Base-by-base conservation (phyloP, 1,140 invertebrate genomes). In the Anastrepha obliqua region DNA sequence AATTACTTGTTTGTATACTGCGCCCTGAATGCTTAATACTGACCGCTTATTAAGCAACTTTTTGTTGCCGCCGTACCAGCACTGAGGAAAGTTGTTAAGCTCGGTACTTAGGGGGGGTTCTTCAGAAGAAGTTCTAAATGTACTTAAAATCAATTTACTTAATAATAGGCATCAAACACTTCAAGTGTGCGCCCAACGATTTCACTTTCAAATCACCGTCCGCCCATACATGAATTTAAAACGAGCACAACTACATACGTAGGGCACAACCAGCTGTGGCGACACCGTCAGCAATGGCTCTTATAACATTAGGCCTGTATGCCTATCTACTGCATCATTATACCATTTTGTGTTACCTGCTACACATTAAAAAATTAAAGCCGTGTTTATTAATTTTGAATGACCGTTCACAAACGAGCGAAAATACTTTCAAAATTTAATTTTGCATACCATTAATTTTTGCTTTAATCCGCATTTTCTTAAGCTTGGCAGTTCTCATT, bases 121-220 rank as follows among this genome's bases (percentile, higher is more conserved):
- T 29, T 29, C 29, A 29, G 47, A 86, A 86, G 55, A 86, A 86
- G 59, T 81, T 51, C 17, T 51, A 81, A 81, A 47, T 17, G 44
- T 86, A 92, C 90, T 92, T 91, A 92, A 92, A 92, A 91, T 92
- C 91, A 92, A 92, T 92, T 92, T 92, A 92, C 90, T 92, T 92
- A 92, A 92, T 92, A 92, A 91, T 91, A 88, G 90, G 90, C 88
- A 92, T 91, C 91, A 87, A 90, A 90, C 88, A 91, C 29, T 92
- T 92, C 91, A 87, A 90, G 89, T 62, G 88, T 87, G 86, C 62
- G 88, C 85, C 8, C 20, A 67, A 87, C 13, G 42, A 65, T 65
- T 87, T 65, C 86, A 60, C 55, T 62, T 86, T 51, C 47, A 55
- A 87, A 87, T 59, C 29, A 86, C 86, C 86, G 59, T 47, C 62